Evolutionary conservation across 2,888 invertebrate species (phyloP).

Genomic region (Caenorhabditis parvicauda): DNA sequence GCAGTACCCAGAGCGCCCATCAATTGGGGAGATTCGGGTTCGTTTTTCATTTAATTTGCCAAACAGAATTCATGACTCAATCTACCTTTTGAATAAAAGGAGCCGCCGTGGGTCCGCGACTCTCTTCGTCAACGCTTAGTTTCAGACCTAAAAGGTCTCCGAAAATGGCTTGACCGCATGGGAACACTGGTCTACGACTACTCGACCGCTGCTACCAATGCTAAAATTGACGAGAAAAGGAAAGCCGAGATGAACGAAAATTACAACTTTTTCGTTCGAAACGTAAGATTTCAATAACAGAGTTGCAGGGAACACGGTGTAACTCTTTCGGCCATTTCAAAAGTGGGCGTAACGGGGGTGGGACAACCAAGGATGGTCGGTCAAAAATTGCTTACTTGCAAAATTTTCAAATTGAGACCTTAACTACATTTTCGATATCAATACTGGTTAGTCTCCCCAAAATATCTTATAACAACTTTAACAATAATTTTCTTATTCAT

Average conservation of each 20-base stretch:
- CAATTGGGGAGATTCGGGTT: conserved; percentile 84
- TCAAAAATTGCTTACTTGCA: too few species aligned
- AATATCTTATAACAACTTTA: too few species aligned
- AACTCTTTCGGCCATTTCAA: too few species aligned
- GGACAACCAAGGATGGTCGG: too few species aligned
- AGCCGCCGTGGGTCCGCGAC: background rate
- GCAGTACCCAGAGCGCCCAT: conserved; percentile 85
- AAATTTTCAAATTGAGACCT: too few species aligned
- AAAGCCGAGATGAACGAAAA: conserved; percentile 38
- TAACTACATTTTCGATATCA: too few species aligned
- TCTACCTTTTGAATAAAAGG: too few species aligned
- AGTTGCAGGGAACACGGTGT: background rate
- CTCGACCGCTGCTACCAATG: conserved; percentile 1
- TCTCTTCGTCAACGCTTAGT: too few species aligned
- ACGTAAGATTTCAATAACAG: too few species aligned
- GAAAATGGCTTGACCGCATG: conserved; percentile 49
- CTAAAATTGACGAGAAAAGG: conserved; percentile 1
- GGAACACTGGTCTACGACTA: conserved; percentile 41
- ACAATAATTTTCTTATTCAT: too few species aligned
- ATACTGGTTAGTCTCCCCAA: too few species aligned
- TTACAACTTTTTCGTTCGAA: conserved; percentile 55
- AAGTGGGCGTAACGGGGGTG: too few species aligned
- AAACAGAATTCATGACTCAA: background rate
- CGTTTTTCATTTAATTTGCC: conserved; percentile 59
- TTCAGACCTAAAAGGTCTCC: conserved; percentile 47